These are phyloP conservation scores for Corythornis vintsioides DNA, from an alignment of 2,113 vertebrate genomes.

Conservation along the genomic window DNA sequence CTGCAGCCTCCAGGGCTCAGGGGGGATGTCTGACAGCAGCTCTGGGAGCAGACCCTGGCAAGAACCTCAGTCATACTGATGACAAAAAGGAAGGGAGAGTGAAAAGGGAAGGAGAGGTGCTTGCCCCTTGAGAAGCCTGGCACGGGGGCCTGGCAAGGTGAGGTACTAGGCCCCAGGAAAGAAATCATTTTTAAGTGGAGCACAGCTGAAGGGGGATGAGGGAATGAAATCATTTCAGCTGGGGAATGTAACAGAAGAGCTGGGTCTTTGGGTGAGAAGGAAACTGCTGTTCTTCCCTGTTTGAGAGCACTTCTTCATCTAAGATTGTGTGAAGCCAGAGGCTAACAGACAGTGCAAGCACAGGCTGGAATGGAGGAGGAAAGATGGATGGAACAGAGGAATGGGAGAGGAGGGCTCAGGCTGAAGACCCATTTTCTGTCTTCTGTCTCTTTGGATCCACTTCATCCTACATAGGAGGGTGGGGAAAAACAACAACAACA, in stretches of 20 bases:
- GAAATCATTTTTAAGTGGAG: not conserved
- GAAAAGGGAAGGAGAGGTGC: not conserved
- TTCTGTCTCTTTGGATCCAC: constrained; percentile 83
- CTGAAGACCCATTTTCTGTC: constrained; percentile 81
- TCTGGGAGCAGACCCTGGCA: not conserved
- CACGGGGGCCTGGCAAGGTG: not conserved
- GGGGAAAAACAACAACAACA: too few species aligned
- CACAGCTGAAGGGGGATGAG: not conserved
- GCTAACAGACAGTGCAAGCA: constrained; percentile 57
- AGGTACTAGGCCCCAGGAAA: not conserved
- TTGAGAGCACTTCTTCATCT: constrained; percentile 54
- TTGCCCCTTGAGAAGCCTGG: not conserved
- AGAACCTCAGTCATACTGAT: not conserved
- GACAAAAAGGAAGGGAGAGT: not conserved
- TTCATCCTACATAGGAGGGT: constrained; percentile 69
- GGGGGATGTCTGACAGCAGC: constrained; percentile 1
- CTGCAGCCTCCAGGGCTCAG: not conserved
- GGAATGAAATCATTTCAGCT: not conserved
- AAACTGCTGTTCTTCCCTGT: constrained; percentile 20
- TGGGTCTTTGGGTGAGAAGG: not conserved
- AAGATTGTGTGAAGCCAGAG: constrained; percentile 63
- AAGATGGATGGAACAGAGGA: constrained; percentile 49
- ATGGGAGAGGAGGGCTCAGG: constrained; percentile 65
- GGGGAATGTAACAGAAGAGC: not conserved
- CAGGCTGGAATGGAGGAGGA: constrained; percentile 61